These are phyloP conservation scores for Istiophorus platypterus DNA, from an alignment of 2,113 vertebrate species.

Conservation along the genomic window DNA sequence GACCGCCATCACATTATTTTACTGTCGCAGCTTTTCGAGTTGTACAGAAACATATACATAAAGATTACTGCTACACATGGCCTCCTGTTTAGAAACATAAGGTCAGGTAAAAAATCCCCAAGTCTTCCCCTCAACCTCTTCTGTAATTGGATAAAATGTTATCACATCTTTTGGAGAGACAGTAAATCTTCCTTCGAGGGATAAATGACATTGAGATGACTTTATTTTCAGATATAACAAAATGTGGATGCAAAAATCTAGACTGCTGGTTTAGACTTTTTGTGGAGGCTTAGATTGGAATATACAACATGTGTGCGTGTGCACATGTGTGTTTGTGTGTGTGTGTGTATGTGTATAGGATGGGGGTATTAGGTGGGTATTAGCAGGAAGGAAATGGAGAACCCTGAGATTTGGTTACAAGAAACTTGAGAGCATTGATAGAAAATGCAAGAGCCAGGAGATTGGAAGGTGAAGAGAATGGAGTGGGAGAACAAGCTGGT, in stretches of 20 bases:
- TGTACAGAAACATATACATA: not conserved
- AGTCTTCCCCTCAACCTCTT: not conserved
- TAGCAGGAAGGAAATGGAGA: slow-evolving; percentile 68
- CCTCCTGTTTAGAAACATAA: slow-evolving; percentile 23
- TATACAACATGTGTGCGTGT: slow-evolving; percentile 10
- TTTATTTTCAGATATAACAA: slow-evolving; percentile 37
- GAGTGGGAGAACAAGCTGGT: slow-evolving; percentile 25
- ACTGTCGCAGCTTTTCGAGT: slow-evolving; percentile 13
- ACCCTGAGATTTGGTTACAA: slow-evolving; percentile 71
- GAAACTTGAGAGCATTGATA: slow-evolving; percentile 67
- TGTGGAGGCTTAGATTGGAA: not conserved
- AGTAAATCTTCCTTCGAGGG: not conserved
- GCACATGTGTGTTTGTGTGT: slow-evolving; percentile 8
- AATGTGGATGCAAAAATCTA: slow-evolving; percentile 25
- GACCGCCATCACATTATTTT: slow-evolving; percentile 40
- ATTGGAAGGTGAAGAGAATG: slow-evolving; percentile 27
- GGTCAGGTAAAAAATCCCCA: not conserved
- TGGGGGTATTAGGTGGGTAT: slow-evolving; percentile 46
- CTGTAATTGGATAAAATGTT: not conserved
- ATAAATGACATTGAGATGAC: slow-evolving; percentile 38
- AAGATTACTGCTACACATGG: not conserved
- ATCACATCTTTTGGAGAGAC: not conserved
- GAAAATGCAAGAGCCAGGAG: slow-evolving; percentile 38
- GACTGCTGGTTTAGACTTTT: slow-evolving; percentile 10
- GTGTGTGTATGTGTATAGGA: not conserved